These are phyloP conservation scores for Diorhabda elongata DNA, from an alignment of 1,140 invertebrate genomes.

Conservation along the genomic window DNA sequence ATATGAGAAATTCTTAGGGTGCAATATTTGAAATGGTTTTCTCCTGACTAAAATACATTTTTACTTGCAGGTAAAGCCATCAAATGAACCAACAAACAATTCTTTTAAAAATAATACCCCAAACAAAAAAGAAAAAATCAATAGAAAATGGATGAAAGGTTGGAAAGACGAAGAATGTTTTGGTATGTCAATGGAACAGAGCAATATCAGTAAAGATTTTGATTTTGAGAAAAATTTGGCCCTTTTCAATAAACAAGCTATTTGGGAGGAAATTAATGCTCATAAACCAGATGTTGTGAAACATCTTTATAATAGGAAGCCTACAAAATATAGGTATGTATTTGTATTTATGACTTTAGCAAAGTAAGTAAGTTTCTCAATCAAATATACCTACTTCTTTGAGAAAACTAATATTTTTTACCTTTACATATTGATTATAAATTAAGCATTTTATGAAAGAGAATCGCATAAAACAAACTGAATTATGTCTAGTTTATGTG, in stretches of 20 bases:
- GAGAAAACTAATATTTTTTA: too few relatives aligned
- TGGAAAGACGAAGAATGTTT: slow-evolving; percentile 53
- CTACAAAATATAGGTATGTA: slow-evolving; percentile 39
- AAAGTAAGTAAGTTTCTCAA: too few relatives aligned
- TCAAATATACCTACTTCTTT: too few relatives aligned
- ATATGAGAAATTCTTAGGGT: too few relatives aligned
- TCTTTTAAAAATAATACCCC: slow-evolving; percentile 43
- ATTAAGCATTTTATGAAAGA: too few relatives aligned
- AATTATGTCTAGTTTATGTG: too few relatives aligned
- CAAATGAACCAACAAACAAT: slow-evolving; percentile 22
- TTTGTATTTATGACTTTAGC: too few relatives aligned
- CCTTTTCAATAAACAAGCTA: slow-evolving; percentile 81
- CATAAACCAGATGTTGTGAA: slow-evolving; percentile 65
- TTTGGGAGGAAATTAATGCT: slow-evolving; percentile 70
- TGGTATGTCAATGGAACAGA: slow-evolving; percentile 51
- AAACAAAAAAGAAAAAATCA: slow-evolving; percentile 49
- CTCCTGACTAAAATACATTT: too few relatives aligned
- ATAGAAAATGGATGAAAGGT: slow-evolving; percentile 38
- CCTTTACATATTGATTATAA: too few relatives aligned
- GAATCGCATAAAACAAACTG: too few relatives aligned
- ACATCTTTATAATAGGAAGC: slow-evolving; percentile 37
- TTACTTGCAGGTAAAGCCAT: neutral
- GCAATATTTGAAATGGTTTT: too few relatives aligned
- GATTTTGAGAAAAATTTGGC: slow-evolving; percentile 93
- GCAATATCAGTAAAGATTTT: slow-evolving; percentile 65